Evolutionary conservation across 2,888 invertebrate genomes (phyloP).

Genomic region (Phortica okadai): DNA sequence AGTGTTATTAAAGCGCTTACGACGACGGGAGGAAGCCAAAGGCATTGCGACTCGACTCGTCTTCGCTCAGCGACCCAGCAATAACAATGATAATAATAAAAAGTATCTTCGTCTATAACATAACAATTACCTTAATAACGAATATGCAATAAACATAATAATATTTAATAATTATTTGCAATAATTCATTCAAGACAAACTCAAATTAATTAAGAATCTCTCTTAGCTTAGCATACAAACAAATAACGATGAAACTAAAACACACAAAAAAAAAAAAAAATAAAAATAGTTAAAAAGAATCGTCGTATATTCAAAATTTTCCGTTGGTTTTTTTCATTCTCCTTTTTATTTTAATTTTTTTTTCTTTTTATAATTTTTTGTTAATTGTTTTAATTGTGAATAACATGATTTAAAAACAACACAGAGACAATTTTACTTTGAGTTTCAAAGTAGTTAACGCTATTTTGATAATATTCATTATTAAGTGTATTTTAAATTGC

Average conservation of each 20-base stretch:
- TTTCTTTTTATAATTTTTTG: conserved; percentile 43
- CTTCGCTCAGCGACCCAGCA: neutral
- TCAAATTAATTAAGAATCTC: neutral
- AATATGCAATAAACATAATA: conserved; percentile 22
- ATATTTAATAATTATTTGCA: neutral
- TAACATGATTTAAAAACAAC: conserved; percentile 25
- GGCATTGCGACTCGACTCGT: neutral
- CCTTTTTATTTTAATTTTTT: conserved; percentile 30
- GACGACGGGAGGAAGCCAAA: neutral
- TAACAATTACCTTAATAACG: conserved; percentile 25
- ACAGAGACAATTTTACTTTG: conserved; percentile 10
- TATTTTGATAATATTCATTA: conserved; percentile 48
- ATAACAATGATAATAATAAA: neutral
- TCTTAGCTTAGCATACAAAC: conserved; percentile 12
- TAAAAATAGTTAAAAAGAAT: no score
- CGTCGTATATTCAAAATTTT: neutral
- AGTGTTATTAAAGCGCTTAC: neutral
- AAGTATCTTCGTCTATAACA: neutral
- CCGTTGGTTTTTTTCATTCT: neutral
- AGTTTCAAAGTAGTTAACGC: conserved; percentile 43
- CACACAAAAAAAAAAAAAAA: no score
- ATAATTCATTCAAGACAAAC: neutral
- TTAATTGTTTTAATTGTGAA: conserved; percentile 46
- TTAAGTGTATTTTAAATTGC: conserved; percentile 33
- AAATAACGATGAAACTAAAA: neutral